Evolutionary conservation across 2,888 invertebrate genomes (phyloP).

Genomic region (Troides aeacus): DNA sequence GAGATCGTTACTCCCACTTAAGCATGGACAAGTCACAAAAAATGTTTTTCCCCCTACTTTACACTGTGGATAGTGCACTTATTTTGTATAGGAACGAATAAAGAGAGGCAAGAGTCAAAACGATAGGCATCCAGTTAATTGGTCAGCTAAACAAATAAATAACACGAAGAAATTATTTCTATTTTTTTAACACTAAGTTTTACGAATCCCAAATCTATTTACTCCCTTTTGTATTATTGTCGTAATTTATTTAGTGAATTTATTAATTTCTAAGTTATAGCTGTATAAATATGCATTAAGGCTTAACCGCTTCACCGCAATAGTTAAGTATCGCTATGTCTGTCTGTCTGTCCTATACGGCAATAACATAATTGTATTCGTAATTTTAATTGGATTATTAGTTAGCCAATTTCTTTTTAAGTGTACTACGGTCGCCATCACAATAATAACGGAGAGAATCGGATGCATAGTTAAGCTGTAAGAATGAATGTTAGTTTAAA

Average conservation of each 20-base stretch:
- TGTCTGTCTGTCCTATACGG: constrained; percentile 54
- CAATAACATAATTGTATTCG: constrained; percentile 64
- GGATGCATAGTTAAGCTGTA: constrained; percentile 61
- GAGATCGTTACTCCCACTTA: neutral
- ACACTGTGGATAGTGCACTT: constrained; percentile 67
- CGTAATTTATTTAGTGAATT: constrained; percentile 69
- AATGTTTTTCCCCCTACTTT: constrained; percentile 6
- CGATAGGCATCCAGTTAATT: no score
- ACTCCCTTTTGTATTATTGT: constrained; percentile 49
- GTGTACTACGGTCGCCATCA: constrained; percentile 70
- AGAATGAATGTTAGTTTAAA: constrained; percentile 66
- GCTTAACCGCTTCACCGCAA: constrained; percentile 64
- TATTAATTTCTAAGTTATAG: constrained; percentile 58
- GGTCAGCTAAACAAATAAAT: no score
- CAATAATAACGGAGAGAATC: constrained; percentile 63
- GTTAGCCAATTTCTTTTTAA: constrained; percentile 68
- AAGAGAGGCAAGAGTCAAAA: neutral
- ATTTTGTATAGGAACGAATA: constrained; percentile 37
- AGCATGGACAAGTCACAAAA: constrained; percentile 12
- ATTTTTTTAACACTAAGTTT: constrained; percentile 19
- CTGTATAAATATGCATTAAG: constrained; percentile 72
- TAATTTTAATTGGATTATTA: constrained; percentile 55
- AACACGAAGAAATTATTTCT: neutral
- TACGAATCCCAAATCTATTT: constrained; percentile 38
- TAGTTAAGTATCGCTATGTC: constrained; percentile 55